Evolutionary conservation across 2,113 vertebrate species (phyloP), one percentile per base, ranked within the genome.

Genomic region (Chelonoidis abingdonii): DNA sequence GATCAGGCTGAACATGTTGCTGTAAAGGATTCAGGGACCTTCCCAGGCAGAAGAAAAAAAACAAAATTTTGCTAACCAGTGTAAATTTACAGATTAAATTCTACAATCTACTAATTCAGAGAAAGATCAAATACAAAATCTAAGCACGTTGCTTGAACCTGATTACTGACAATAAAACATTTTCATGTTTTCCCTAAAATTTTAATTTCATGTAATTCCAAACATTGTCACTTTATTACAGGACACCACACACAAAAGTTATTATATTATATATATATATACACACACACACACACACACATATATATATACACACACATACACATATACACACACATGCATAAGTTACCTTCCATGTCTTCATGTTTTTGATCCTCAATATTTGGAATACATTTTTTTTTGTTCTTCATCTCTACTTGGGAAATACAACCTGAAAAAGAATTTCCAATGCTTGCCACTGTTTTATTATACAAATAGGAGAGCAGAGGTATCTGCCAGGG

Each of bases 361-460:
- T 98, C 98, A 93, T 79, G 96, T 0, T 96, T 96, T 50, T 98
- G 96, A 91, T 97, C 97, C 17, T 97, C 97, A 89, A 94, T 49
- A 93, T 97, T 97, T 92, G 97, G 59, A 83, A 96, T 62, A 94
- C 84, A 97, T 3, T 95, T 69, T 89, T 97, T 98, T 97, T 97
- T 97, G 89, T 97, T 98, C 98, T 98, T 98, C 98, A 98, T 98
- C 93, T 97, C 95, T 95, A 78, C 89, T 98, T 94, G 83, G 13
- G 85, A 98, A 94, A 89, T 1, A 29, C 49, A 86, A 17, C 44
- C 97, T 98, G 94, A 11, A 97, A 98, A 85, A 35, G 2, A 49
- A 1, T 16, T 56, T 65, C 29, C 44, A 54, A 31, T 25, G 16
- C 22, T 89, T 50, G 81, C 11, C 38, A 78, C 31, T 2, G 52